These are phyloP conservation scores for Aythya baeri DNA, from an alignment of 2,113 vertebrate species.

Conservation along the genomic window DNA sequence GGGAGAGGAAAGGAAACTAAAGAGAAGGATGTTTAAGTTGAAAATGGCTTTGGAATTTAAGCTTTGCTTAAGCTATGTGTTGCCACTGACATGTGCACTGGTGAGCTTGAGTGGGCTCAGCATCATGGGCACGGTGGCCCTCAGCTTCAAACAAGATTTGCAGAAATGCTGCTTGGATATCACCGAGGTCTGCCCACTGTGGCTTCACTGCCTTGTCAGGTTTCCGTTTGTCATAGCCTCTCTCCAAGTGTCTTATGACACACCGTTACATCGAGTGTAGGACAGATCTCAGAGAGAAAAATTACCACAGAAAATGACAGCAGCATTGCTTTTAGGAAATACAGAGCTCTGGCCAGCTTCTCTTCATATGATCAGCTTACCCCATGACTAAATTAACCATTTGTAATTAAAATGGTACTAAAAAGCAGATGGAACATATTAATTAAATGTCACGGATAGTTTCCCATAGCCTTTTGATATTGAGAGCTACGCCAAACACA, in stretches of 20 bases:
- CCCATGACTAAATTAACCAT: not conserved
- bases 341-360: not conserved
- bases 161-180: accelerated
- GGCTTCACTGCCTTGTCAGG: not conserved
- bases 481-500: not conserved
- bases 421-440: constrained; percentile 60
- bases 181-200: accelerated
- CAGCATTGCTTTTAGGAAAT: accelerated
- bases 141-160: accelerated
- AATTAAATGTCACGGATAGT: constrained; percentile 52
- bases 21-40: constrained; percentile 10
- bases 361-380: accelerated
- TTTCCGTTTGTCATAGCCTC: accelerated
- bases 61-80: not conserved
- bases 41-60: constrained; percentile 20
- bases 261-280: accelerated
- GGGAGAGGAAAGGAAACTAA: not conserved
- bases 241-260: accelerated
- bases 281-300: accelerated
- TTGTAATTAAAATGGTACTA: not conserved
- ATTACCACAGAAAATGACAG: accelerated
- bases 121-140: not conserved
- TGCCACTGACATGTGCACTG: not conserved
- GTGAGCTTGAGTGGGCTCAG: not conserved
- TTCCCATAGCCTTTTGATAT: not conserved